These are phyloP conservation scores for Philereme transversata DNA, from an alignment of 2,888 invertebrate genomes.

Conservation along the genomic window DNA sequence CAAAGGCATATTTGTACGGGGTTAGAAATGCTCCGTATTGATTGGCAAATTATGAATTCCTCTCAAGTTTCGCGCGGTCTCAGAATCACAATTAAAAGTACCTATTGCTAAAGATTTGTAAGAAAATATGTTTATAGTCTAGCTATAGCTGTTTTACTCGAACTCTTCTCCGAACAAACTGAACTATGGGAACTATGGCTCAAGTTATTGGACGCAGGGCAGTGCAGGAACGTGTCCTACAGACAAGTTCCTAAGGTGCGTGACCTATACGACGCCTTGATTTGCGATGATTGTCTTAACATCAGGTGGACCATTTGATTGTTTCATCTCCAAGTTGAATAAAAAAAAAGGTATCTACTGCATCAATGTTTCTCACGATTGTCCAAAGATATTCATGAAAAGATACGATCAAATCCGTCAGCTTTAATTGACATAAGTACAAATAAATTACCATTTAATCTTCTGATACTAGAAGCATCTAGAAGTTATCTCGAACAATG, in stretches of 20 bases:
- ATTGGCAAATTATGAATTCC: constrained; percentile 59
- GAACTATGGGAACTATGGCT: constrained; percentile 11
- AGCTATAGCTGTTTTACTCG: too few species aligned
- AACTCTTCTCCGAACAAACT: too few species aligned
- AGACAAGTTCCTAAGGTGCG: not conserved
- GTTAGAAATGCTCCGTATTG: constrained; percentile 54
- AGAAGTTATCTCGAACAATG: constrained; percentile 43
- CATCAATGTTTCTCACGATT: constrained; percentile 20
- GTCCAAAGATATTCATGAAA: constrained; percentile 17
- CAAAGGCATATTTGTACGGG: constrained; percentile 62
- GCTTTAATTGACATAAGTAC: constrained; percentile 23
- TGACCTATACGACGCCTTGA: too few species aligned
- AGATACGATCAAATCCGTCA: constrained; percentile 24
- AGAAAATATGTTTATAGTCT: too few species aligned
- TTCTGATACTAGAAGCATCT: constrained; percentile 27
- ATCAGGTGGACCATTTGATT: too few species aligned
- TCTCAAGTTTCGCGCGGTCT: constrained; percentile 33
- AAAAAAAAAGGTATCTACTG: not conserved
- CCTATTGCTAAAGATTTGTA: too few species aligned
- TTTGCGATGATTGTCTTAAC: too few species aligned
- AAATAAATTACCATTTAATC: constrained; percentile 25
- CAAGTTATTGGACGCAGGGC: not conserved
- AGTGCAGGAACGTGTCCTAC: too few species aligned
- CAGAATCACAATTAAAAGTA: constrained; percentile 38
- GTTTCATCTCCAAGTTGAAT: too few species aligned